These are phyloP conservation scores for Platycheirus rosarum DNA, from an alignment of 2,888 invertebrate genomes.

Conservation along the genomic window DNA sequence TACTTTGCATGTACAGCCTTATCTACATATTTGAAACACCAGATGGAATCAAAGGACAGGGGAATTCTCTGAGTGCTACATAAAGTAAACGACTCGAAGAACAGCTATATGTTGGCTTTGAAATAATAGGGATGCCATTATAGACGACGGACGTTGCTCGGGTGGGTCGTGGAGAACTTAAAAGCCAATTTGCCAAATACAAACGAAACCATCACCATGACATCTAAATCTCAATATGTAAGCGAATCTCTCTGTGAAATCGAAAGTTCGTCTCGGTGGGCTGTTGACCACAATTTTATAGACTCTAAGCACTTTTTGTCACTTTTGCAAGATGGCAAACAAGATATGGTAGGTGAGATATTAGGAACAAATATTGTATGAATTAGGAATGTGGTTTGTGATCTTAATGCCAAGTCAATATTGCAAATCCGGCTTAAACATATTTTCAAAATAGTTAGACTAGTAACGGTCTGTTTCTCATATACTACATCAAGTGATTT, in stretches of 20 bases:
- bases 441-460: no score
- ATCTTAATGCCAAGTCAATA: no score
- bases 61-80: not conserved
- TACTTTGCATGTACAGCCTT: constrained; percentile 24
- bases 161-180: constrained; percentile 21
- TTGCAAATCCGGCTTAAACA: no score
- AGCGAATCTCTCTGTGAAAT: constrained; percentile 57
- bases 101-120: constrained; percentile 15
- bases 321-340: constrained; percentile 31
- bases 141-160: constrained; percentile 7
- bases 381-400: no score
- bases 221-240: constrained; percentile 69
- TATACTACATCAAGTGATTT: no score
- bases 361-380: no score
- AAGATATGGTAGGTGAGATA: constrained; percentile 17
- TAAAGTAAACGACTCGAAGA: constrained; percentile 15
- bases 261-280: constrained; percentile 2
- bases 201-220: constrained; percentile 69
- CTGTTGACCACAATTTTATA: no score
- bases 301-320: no score
- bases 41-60: constrained; percentile 6
- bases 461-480: no score
- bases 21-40: constrained; percentile 19
- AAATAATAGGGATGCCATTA: constrained; percentile 12
- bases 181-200: constrained; percentile 67